Base-by-base conservation (phyloP, 37 sponge, comb jelly and placozoan species). In the Cliona cf. orientalis region DNA sequence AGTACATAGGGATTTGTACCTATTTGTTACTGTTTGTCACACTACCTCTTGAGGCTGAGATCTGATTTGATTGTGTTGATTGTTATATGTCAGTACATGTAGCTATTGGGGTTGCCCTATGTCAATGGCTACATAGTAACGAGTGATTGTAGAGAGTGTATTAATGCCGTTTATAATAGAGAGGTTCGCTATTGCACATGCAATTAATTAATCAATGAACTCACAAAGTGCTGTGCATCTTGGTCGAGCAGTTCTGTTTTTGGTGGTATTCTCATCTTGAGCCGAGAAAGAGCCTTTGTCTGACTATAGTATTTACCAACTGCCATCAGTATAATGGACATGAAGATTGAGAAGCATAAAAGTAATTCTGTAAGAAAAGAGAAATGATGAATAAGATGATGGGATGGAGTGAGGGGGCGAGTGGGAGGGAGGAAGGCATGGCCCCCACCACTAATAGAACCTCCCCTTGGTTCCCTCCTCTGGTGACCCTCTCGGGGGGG, bases 321-420 rank as follows among this genome's bases (percentile, higher is more conserved):
- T 57, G 59, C 81, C 71, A 80, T 69, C 26, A 25, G 71, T 58
- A 38, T 32, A 55, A 80, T 80, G 22, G 71, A 58, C 21, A 33
- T 5, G 6, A 69, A 41, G 12, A 42, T 57, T 26, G 58, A 31
- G 31, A 29, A 68, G 17, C 71, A 55, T 29, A 46, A 53, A 28
- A 80, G 71, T 0, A 80, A 36, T 40, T 70, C 81, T 80, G 66
- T n/a, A n/a, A n/a, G n/a, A n/a, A n/a, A n/a, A n/a, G n/a, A n/a
- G n/a, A n/a, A n/a, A n/a, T n/a, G n/a, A n/a, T n/a, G n/a, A n/a
- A n/a, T n/a, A n/a, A n/a, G n/a, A n/a, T n/a, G n/a, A n/a, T n/a
- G n/a, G n/a, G n/a, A n/a, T n/a, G n/a, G n/a, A n/a, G n/a, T n/a
- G n/a, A n/a, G n/a, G n/a, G n/a, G n/a, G n/a, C n/a, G n/a, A n/a